Percentiles rank a stretch among this genome's conserved stretches.
Conservation (phyloP, 2,888 invertebrate genomes). For the Luperina nickerlii region DNA sequence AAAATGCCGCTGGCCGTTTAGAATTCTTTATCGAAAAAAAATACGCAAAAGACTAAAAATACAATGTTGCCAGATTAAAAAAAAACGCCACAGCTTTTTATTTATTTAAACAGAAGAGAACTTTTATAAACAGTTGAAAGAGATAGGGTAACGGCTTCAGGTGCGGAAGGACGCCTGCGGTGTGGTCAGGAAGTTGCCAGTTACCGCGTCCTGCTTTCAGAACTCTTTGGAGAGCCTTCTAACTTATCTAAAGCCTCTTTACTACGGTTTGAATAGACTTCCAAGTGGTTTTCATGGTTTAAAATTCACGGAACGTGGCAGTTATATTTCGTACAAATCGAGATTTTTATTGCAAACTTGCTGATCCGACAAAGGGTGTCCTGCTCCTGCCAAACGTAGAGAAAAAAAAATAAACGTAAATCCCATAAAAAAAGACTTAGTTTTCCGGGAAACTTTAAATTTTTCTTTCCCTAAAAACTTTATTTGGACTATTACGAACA, state of each 20-base stretch:
- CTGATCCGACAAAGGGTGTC: not conserved
- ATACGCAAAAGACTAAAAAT: slow-evolving; percentile 1
- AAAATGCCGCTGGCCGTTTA: slow-evolving; percentile 11
- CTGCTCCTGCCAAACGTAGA: not conserved
- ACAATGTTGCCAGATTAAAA: slow-evolving; percentile 23
- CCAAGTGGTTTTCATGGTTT: slow-evolving; percentile 14
- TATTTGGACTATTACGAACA: too few relatives aligned
- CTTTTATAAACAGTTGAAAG: slow-evolving; percentile 33
- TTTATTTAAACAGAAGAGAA: slow-evolving; percentile 4
- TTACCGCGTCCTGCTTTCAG: slow-evolving; percentile 54
- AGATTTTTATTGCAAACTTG: not conserved
- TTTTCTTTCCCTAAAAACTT: too few relatives aligned
- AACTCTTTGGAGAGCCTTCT: slow-evolving; percentile 26
- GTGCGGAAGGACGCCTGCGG: slow-evolving; percentile 37
- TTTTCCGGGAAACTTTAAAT: too few relatives aligned
- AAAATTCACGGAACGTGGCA: not conserved
- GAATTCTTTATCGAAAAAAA: slow-evolving; percentile 8
- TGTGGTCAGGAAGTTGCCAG: slow-evolving; percentile 48
- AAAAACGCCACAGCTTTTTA: slow-evolving; percentile 11
- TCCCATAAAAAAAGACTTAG: not conserved
- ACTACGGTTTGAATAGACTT: slow-evolving; percentile 29
- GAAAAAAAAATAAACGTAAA: not conserved
- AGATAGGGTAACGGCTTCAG: slow-evolving; percentile 21
- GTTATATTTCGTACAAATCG: not conserved
- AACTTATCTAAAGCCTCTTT: slow-evolving; percentile 33